Evolutionary conservation across 2,888 invertebrate genomes (phyloP).

Genomic region (Pristionchus arcanus): DNA sequence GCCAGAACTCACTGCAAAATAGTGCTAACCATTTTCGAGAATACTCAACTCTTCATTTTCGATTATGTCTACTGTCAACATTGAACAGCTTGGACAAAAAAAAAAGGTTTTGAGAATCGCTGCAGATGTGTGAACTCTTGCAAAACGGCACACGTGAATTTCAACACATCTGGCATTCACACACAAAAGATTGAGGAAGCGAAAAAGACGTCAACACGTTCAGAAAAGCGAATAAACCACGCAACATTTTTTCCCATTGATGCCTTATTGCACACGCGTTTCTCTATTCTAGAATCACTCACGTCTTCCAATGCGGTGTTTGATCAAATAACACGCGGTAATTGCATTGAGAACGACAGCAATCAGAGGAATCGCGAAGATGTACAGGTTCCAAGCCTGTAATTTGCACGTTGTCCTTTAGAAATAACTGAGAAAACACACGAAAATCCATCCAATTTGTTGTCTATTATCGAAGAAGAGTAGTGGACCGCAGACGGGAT

Average conservation of each 20-base stretch:
- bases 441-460: conserved; percentile 9
- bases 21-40: background rate
- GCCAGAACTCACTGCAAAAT: background rate
- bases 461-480: conserved; percentile 31
- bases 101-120: no score
- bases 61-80: no score
- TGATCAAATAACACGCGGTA: conserved; percentile 38
- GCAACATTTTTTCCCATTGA: background rate
- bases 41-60: background rate
- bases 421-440: background rate
- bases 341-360: conserved; percentile 29
- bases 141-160: background rate
- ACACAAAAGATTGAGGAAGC: background rate
- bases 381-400: conserved; percentile 45
- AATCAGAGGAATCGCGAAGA: conserved; percentile 44
- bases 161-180: background rate
- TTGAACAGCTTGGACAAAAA: no score
- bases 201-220: background rate
- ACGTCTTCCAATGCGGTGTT: background rate
- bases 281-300: background rate
- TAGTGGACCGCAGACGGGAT: conserved; percentile 7
- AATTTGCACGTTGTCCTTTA: background rate
- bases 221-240: no score
- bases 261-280: no score
- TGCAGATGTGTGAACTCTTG: background rate